phyloP scores from a whole-genome alignment of 23 tunicate species.

The Trididemnum clinides region DNA sequence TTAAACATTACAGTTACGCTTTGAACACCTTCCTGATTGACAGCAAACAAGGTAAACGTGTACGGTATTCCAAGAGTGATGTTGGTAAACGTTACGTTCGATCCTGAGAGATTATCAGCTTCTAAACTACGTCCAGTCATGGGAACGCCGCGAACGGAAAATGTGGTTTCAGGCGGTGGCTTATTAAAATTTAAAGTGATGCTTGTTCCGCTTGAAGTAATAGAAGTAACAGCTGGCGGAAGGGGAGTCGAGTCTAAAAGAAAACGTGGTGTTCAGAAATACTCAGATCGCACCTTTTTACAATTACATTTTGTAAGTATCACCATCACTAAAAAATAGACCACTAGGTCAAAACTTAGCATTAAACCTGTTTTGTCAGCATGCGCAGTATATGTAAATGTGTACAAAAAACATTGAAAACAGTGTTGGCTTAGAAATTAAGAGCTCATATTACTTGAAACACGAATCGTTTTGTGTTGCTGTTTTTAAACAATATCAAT shows the following conservation, averaged over 20 bases:
- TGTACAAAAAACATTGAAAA: too few relatives aligned
- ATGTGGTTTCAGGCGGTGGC: not conserved
- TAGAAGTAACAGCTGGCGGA: not conserved
- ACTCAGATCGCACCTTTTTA: too few relatives aligned
- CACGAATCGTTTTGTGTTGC: too few relatives aligned
- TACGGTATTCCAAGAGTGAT: not conserved
- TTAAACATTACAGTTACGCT: not conserved
- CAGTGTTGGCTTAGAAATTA: too few relatives aligned
- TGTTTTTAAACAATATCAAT: too few relatives aligned
- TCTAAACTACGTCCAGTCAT: not conserved
- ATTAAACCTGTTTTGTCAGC: too few relatives aligned
- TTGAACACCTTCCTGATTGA: not conserved
- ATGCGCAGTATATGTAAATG: too few relatives aligned
- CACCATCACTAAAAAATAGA: too few relatives aligned
- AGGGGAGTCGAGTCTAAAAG: not conserved
- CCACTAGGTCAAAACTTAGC: too few relatives aligned
- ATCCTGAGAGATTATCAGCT: not conserved
- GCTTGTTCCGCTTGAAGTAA: not conserved
- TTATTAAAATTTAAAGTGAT: not conserved
- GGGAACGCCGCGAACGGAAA: not conserved
- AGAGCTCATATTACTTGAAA: too few relatives aligned
- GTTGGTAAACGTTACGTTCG: conserved; percentile 1
- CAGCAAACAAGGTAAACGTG: not conserved
- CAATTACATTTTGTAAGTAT: too few relatives aligned
- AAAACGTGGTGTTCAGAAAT: too few relatives aligned